Evolutionary conservation across 2,797 vertebrate species (phyloP).

Genomic region (Lemur catta): DNA sequence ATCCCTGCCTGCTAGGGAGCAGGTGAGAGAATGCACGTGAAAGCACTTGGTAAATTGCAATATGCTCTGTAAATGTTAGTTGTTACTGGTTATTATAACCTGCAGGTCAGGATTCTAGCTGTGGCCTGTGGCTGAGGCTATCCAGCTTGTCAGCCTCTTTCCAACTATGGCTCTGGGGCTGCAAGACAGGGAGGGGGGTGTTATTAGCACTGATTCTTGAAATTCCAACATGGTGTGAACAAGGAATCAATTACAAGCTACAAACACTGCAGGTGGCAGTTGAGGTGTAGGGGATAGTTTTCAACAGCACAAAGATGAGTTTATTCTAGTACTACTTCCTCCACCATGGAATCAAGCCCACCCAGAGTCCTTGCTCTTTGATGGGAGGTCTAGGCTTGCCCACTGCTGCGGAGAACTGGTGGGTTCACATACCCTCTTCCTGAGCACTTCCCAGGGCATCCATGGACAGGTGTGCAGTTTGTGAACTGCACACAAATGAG

Average conservation of each 20-base stretch:
- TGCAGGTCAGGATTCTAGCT: conserved; percentile 12
- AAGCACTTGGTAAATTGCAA: background rate
- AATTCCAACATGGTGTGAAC: conserved; percentile 25
- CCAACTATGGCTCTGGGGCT: background rate
- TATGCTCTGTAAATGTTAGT: background rate
- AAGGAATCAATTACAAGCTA: background rate
- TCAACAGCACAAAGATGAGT: background rate
- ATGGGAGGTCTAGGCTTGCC: background rate
- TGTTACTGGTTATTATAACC: conserved; percentile 16
- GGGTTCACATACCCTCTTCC: background rate
- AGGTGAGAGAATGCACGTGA: background rate
- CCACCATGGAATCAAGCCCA: background rate
- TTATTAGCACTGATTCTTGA: conserved; percentile 32
- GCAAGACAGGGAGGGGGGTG: background rate
- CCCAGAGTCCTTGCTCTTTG: background rate
- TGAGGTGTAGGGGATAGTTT: conserved; percentile 2
- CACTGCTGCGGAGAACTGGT: background rate
- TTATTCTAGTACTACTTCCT: background rate
- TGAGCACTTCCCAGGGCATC: background rate
- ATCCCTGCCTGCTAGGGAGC: background rate
- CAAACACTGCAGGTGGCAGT: no score
- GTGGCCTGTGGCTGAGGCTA: background rate
- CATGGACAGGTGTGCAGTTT: background rate
- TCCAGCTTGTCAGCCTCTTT: background rate
- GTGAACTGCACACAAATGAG: background rate